Percentiles rank a stretch among this genome's conserved stretches.
These are phyloP conservation scores for Psittacula derbiana DNA, from an alignment of 2,797 vertebrate species.

Conservation along the genomic window DNA sequence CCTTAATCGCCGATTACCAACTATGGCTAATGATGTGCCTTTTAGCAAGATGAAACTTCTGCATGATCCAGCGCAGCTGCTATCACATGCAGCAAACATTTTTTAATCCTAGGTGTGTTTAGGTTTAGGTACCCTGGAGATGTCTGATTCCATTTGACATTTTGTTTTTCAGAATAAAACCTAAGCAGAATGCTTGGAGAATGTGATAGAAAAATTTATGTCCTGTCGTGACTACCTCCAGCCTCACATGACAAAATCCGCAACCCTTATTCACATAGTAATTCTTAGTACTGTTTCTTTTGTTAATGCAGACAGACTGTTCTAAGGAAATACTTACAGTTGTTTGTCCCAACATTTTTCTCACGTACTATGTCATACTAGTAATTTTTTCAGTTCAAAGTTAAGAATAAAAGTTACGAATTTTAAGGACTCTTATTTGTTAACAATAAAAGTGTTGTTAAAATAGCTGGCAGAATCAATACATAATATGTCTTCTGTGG, in stretches of 20 bases:
- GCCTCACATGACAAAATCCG: not conserved
- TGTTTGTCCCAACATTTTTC: not conserved
- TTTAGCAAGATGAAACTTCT: not conserved
- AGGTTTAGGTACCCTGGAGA: not conserved
- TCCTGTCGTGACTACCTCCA: not conserved
- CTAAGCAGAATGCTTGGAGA: not conserved
- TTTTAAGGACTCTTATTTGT: not conserved
- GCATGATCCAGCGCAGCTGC: not conserved
- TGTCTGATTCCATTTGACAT: not conserved
- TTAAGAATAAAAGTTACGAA: not conserved
- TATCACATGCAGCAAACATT: not conserved
- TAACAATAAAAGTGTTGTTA: not conserved
- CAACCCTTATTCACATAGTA: not conserved
- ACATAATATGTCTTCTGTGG: not conserved
- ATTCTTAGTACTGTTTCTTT: not conserved
- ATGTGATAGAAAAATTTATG: not conserved
- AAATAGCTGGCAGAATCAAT: not conserved
- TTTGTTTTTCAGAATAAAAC: not conserved
- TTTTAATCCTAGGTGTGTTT: not conserved
- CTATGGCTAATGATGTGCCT: not conserved
- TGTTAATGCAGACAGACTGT: not conserved
- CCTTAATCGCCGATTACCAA: not conserved
- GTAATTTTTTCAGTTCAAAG: not conserved
- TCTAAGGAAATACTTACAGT: not conserved
- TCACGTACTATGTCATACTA: accelerated